A percentile compares a stretch with the other conserved stretches of the same genome.
Conservation (phyloP, 2,113 vertebrate genomes). For the Vombatus ursinus region DNA sequence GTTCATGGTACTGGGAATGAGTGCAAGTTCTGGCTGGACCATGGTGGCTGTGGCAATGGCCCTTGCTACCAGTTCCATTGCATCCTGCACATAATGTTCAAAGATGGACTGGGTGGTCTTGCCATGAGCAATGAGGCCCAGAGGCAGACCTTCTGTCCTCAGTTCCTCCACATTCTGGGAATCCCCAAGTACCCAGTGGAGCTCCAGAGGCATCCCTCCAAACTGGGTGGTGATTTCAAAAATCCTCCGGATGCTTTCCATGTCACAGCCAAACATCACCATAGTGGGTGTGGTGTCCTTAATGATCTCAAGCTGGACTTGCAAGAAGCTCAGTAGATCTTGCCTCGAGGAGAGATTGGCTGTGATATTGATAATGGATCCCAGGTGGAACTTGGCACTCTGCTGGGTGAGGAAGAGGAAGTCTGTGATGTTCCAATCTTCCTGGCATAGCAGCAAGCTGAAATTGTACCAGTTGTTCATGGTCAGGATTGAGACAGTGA, state of each 20-base stretch:
- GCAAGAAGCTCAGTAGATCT: slow-evolving; percentile 88
- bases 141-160: slow-evolving; percentile 93
- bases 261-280: slow-evolving; percentile 95
- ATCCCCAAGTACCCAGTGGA: slow-evolving; percentile 96
- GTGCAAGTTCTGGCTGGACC: slow-evolving; percentile 91
- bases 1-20: slow-evolving; percentile 95
- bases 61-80: slow-evolving; percentile 93
- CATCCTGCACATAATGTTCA: slow-evolving; percentile 95
- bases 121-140: slow-evolving; percentile 95
- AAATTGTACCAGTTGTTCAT: slow-evolving; percentile 99
- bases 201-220: slow-evolving; percentile 86
- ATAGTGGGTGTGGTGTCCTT: slow-evolving; percentile 89
- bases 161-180: slow-evolving; percentile 95
- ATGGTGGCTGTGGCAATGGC: slow-evolving; percentile 92
- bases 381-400: slow-evolving; percentile 93
- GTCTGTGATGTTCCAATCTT: slow-evolving; percentile 93
- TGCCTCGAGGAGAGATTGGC: slow-evolving; percentile 84
- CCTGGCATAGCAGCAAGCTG: slow-evolving; percentile 94
- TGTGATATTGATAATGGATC: slow-evolving; percentile 92
- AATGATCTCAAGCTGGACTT: slow-evolving; percentile 87
- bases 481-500: slow-evolving; percentile 93
- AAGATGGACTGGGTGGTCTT: slow-evolving; percentile 90
- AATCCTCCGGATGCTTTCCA: slow-evolving; percentile 89
- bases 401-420: slow-evolving; percentile 93
- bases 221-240: slow-evolving; percentile 87